Evolutionary conservation across 2,888 invertebrate species (phyloP), one percentile per base, ranked within the genome.

Genomic region (Ellobium chinense): DNA sequence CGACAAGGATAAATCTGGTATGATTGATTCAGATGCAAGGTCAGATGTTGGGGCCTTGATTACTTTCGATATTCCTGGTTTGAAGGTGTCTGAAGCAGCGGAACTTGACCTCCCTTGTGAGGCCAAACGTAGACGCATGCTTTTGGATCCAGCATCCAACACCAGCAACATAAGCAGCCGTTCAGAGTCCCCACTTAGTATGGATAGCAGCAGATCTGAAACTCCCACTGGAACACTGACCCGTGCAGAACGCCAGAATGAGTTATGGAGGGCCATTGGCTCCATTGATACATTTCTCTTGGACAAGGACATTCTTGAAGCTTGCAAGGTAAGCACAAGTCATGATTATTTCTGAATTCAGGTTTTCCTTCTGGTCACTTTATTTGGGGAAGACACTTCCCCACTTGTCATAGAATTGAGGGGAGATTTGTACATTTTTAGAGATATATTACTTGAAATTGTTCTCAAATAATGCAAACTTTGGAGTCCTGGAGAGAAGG

Each of bases 211-310:
- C 79, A 75, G 83, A 60, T 77, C 75, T 34, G 62, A 65, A 68
- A 89, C 89, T 29, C 89, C 91, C 18, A 85, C 88, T 7, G 86
- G 87, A 7, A 81, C 83, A 34, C 86, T 88, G 24, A 84, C 87
- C 69, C 89, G 89, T 78, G 91, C 91, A 73, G 89, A 90, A 83
- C 87, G 88, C 46, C 87, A 88, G 81, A 92, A 93, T 84, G 97
- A 97, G 92, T 96, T 98, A 88, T 97, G 97, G 97, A 96, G 97
- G 86, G 96, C 97, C 82, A 95, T 98, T 89, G 96, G 97, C 93
- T 96, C 96, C 79, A 97, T 97, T 93, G 98, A 98, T 94, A 96
- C 97, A 93, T 98, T 97, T 93, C 96, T 98, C 91, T 98, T 98
- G 98, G 97, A 97, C 93, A 97, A 97, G 91, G 96, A 97, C 93